Evolutionary conservation across 2,888 invertebrate genomes (phyloP).

Genomic region (Automeris io): DNA sequence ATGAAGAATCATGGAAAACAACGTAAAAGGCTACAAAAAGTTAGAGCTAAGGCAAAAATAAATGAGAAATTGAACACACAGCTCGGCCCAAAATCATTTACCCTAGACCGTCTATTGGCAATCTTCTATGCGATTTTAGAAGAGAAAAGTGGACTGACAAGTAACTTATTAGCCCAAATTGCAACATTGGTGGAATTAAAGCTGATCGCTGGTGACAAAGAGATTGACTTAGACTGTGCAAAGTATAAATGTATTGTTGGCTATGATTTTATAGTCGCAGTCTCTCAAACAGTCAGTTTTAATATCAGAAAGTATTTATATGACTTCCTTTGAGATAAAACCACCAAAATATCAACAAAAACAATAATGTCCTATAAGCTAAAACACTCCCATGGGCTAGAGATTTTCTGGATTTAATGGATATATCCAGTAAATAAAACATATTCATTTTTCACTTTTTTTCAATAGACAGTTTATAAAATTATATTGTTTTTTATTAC

Average conservation of each 20-base stretch:
- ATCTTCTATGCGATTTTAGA: conserved; percentile 94
- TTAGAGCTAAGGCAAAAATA: conserved; percentile 77
- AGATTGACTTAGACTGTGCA: conserved; percentile 85
- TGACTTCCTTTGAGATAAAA: conserved; percentile 76
- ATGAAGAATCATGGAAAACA: conserved; percentile 87
- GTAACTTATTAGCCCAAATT: conserved; percentile 91
- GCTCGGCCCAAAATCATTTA: conserved; percentile 89
- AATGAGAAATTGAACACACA: conserved; percentile 79
- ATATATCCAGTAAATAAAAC: too few relatives aligned
- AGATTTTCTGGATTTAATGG: too few relatives aligned
- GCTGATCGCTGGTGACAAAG: conserved; percentile 84
- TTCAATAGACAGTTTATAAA: too few relatives aligned
- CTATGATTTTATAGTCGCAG: conserved; percentile 86
- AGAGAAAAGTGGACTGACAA: conserved; percentile 89
- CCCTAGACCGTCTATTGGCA: conserved; percentile 87
- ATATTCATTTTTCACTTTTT: too few relatives aligned
- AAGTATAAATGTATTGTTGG: conserved; percentile 92
- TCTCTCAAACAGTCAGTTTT: conserved; percentile 87
- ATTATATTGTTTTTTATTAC: too few relatives aligned
- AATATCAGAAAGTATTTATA: conserved; percentile 86
- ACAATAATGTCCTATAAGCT: too few relatives aligned
- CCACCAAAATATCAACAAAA: too few relatives aligned
- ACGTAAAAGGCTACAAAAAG: conserved; percentile 79
- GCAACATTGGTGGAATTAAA: conserved; percentile 91
- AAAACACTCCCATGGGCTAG: too few relatives aligned